These are phyloP conservation scores for Anastrepha ludens DNA, from an alignment of 1,140 invertebrate genomes.

Conservation along the genomic window DNA sequence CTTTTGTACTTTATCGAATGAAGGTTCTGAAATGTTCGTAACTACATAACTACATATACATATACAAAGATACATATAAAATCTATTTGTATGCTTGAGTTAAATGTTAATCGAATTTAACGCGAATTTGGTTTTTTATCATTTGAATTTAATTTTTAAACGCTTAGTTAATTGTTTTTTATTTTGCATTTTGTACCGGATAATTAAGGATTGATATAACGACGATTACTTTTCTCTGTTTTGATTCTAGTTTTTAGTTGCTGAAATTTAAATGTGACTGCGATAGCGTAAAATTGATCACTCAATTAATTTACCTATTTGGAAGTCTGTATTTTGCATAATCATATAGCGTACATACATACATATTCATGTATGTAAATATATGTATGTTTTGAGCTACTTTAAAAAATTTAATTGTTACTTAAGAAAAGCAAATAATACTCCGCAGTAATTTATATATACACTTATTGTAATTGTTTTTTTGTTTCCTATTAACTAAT, in stretches of 20 bases:
- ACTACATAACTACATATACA: neutral
- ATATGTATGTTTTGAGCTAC: neutral
- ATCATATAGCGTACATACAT: neutral
- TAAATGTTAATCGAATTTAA: slow-evolving; percentile 19
- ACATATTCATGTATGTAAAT: neutral
- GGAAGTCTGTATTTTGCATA: slow-evolving; percentile 15
- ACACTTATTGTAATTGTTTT: neutral
- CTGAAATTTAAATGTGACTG: slow-evolving; percentile 23
- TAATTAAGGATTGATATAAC: neutral
- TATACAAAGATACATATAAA: neutral
- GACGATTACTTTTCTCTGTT: neutral
- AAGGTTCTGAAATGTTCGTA: neutral
- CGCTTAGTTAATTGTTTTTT: neutral
- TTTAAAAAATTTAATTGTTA: slow-evolving; percentile 27
- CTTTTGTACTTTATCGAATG: neutral
- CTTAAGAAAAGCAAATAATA: slow-evolving; percentile 39
- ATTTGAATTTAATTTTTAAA: neutral
- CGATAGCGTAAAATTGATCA: slow-evolving; percentile 25
- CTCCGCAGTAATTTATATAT: slow-evolving; percentile 37
- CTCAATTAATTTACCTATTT: slow-evolving; percentile 15
- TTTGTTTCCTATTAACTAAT: slow-evolving; percentile 13
- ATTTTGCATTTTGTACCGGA: neutral
- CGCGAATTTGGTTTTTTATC: neutral
- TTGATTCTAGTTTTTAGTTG: slow-evolving; percentile 41
- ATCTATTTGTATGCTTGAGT: neutral